These are phyloP conservation scores for Agrilus mali DNA, from an alignment of 2,888 invertebrate species.

Conservation along the genomic window DNA sequence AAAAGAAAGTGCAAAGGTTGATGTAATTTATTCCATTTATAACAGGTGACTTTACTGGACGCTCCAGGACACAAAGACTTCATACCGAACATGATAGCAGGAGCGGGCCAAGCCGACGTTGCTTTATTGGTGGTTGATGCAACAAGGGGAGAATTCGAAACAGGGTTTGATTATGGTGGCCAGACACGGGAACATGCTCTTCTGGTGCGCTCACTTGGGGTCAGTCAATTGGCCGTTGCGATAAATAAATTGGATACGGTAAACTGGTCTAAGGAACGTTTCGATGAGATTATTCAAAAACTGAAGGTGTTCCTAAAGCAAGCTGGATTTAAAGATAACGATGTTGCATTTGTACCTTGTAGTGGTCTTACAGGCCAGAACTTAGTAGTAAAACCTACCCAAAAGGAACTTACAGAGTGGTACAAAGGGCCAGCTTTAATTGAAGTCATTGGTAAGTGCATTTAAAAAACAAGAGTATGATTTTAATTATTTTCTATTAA, in stretches of 20 bases:
- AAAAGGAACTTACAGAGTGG: constrained; percentile 52
- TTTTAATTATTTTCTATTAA: neutral
- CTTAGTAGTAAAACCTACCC: constrained; percentile 54
- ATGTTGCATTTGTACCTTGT: constrained; percentile 85
- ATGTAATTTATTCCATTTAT: neutral
- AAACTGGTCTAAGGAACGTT: constrained; percentile 84
- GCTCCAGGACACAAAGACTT: constrained; percentile 99
- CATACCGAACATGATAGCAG: constrained; percentile 99
- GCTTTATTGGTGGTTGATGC: constrained; percentile 94
- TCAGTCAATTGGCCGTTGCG: constrained; percentile 86
- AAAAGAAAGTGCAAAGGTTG: neutral
- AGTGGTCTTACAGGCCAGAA: constrained; percentile 96
- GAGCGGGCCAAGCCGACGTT: constrained; percentile 96
- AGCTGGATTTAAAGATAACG: constrained; percentile 79
- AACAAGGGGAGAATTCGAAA: constrained; percentile 94
- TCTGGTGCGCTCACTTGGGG: constrained; percentile 77
- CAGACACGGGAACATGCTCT: constrained; percentile 96
- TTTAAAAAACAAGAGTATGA: neutral
- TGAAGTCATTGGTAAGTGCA: constrained; percentile 60
- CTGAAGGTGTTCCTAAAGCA: constrained; percentile 75
- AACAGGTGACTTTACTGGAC: constrained; percentile 70
- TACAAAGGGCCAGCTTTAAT: constrained; percentile 78
- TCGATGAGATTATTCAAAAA: constrained; percentile 76
- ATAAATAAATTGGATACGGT: constrained; percentile 97
- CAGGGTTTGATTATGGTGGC: constrained; percentile 95